phyloP scores from a whole-genome alignment of 2,888 invertebrate species.

The Melinaea marsaeus region DNA sequence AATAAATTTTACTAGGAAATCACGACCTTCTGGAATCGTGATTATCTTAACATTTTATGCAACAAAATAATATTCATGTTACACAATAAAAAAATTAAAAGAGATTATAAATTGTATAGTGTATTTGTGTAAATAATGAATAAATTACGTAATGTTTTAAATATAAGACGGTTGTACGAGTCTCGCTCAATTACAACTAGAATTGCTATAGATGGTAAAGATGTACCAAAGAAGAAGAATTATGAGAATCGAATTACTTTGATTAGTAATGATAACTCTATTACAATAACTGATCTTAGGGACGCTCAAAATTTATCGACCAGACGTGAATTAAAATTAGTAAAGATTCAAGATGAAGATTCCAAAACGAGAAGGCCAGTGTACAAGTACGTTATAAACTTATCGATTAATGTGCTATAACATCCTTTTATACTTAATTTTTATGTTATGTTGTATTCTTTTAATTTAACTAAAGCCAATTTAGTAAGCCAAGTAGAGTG shows the following conservation, averaged over 20 bases:
- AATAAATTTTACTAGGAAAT: no score
- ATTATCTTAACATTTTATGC: no score
- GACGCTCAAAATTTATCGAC: conserved; percentile 84
- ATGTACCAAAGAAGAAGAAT: conserved; percentile 62
- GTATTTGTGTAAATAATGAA: conserved; percentile 42
- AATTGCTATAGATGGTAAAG: conserved; percentile 63
- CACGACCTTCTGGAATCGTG: no score
- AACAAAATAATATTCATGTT: no score
- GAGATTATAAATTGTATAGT: no score
- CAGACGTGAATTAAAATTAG: conserved; percentile 82
- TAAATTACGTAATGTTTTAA: conserved; percentile 47
- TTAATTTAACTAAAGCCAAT: no score
- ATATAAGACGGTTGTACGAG: conserved; percentile 44
- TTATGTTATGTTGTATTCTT: no score
- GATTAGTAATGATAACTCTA: conserved; percentile 75
- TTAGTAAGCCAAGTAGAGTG: no score
- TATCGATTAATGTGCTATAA: background rate
- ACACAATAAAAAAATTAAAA: no score
- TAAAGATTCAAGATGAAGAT: conserved; percentile 82
- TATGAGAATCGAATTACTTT: conserved; percentile 80
- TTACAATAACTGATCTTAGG: conserved; percentile 80
- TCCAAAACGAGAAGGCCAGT: conserved; percentile 82
- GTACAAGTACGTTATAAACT: conserved; percentile 75
- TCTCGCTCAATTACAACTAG: conserved; percentile 49
- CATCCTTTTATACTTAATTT: no score